Evolutionary conservation across 2,888 invertebrate species (phyloP), one percentile per base, ranked within the genome.

Genomic region (Pseudococcus longispinus): DNA sequence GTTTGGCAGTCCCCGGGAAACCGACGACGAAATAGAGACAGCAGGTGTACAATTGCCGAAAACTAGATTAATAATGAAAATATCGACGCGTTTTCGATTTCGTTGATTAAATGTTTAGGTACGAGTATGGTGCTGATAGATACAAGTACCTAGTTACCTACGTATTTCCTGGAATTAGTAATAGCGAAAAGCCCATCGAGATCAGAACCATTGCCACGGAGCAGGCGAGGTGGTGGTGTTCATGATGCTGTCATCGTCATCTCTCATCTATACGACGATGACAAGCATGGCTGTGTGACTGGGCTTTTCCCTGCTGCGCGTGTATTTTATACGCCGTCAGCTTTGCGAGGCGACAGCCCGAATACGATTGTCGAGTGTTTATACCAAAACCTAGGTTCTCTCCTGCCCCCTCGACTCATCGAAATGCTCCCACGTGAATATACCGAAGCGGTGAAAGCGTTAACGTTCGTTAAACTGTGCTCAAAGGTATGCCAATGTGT

Each of bases 51-150:
- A 42, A 80, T 20, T 29, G 77, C 11, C 77, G 37, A 42, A 80
- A 29, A 80, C 37, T 15, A 80, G 20, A 80, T 80, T 80, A 80
- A 80, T 80, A 80, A 80, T 80, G 77, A 80, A 42, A 80, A 80
- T 42, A 37, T 80, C n/a, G 77, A 20, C 20, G 60, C 23, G 60
- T 42, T 80, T 80, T 80, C 77, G 77, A 37, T 80, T 80, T 80
- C 77, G 77, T 26, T 80, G 77, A 80, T 80, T 80, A 74, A 74
- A 74, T 60, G 60, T 20, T 1, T 3, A n/a, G 23, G 1, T 23
- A 11, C 23, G 11, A 8, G 23, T 37, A 23, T 2, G 18, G 60
- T 23, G 11, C n/a, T n/a, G n/a, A n/a, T n/a, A n/a, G 20, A 60
- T 55, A 18, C 2, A 55, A 37, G n/a, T n/a, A n/a, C n/a, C n/a